phyloP scores from a whole-genome alignment of 2,113 vertebrate genomes.

The Tragelaphus scriptus region DNA sequence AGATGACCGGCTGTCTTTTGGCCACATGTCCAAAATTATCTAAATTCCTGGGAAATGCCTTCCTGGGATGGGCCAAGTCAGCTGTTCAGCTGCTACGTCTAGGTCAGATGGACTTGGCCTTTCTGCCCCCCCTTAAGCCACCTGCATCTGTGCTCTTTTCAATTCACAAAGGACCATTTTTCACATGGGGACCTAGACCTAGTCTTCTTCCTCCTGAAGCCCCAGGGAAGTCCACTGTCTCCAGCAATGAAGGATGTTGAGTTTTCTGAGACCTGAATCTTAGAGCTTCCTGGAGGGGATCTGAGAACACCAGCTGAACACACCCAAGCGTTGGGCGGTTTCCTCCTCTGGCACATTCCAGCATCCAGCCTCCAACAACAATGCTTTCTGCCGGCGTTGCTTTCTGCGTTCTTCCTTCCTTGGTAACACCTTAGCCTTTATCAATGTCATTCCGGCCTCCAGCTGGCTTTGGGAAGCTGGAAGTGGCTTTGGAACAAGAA shows the following conservation, averaged over 20 bases:
- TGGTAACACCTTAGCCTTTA: background rate
- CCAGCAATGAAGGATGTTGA: background rate
- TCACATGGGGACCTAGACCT: background rate
- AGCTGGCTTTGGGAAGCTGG: background rate
- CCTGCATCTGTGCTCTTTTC: background rate
- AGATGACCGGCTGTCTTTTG: background rate
- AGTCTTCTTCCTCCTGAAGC: background rate
- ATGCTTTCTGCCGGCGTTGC: background rate
- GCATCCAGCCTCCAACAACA: background rate
- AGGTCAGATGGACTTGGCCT: background rate
- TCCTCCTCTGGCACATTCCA: background rate
- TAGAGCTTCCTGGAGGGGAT: background rate
- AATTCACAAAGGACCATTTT: background rate
- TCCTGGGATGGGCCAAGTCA: too few species aligned
- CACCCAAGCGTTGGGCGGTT: background rate
- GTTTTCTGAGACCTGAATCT: background rate
- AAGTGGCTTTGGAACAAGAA: background rate
- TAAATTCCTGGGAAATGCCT: background rate
- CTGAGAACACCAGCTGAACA: background rate
- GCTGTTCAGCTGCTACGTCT: background rate
- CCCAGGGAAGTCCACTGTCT: background rate
- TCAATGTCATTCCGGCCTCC: background rate
- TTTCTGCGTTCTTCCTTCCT: constrained; percentile 22
- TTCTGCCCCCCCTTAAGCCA: background rate
- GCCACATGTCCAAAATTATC: background rate